A percentile compares a stretch with the other conserved stretches of the same genome.
Evolutionary conservation across 2,888 invertebrate species (phyloP).

Genomic region (Dryocosmus kuriphilus): DNA sequence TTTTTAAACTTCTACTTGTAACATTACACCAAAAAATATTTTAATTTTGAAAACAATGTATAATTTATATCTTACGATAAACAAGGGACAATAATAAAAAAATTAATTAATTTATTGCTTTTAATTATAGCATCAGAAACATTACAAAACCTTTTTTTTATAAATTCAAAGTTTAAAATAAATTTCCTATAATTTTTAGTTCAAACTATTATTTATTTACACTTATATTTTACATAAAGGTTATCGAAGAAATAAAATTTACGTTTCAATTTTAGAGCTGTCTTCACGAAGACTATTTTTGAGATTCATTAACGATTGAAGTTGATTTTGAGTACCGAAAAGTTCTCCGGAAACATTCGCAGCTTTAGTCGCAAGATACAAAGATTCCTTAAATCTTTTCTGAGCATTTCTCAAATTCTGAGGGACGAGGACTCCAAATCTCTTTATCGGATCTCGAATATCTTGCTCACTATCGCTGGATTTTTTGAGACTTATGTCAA

Average conservation of each 20-base stretch:
- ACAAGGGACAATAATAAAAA: background rate
- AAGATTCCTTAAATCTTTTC: slow-evolving; percentile 84
- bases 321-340: slow-evolving; percentile 70
- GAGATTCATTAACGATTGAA: slow-evolving; percentile 65
- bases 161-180: too few relatives aligned
- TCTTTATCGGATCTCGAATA: slow-evolving; percentile 85
- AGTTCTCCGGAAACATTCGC: slow-evolving; percentile 85
- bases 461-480: slow-evolving; percentile 73
- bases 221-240: background rate
- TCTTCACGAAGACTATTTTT: slow-evolving; percentile 51
- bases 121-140: background rate
- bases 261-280: background rate
- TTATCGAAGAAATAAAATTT: background rate
- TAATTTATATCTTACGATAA: background rate
- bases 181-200: background rate
- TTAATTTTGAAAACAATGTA: background rate
- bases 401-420: slow-evolving; percentile 88
- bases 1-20: too few relatives aligned
- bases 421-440: slow-evolving; percentile 93
- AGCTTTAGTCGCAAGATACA: slow-evolving; percentile 84
- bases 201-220: background rate
- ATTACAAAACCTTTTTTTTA: background rate
- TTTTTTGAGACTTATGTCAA: slow-evolving; percentile 69
- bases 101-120: background rate
- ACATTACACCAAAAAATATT: too few relatives aligned